Evolutionary conservation across 2,888 invertebrate species (phyloP), one percentile per base, ranked within the genome.

Genomic region (Seladonia tumulorum): DNA sequence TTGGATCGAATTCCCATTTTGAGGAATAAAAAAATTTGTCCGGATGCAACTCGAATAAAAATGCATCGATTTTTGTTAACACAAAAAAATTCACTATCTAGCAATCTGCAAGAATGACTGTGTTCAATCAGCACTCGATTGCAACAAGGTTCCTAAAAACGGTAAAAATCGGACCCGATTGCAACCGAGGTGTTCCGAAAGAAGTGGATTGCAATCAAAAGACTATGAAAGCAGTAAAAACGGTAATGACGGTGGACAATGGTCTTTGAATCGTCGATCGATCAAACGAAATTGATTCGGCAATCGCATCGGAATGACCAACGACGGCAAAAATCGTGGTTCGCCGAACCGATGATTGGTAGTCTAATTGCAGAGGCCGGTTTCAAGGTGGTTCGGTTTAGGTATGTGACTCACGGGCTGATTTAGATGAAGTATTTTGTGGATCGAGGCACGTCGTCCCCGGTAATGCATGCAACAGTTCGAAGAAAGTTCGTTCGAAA

Each of bases 361-460:
- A 74, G 79, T 49, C 74, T 85, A 85, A 85, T 85, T 84, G 84
- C 66, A 35, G 57, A 60, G 42, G n/a, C 25, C 49, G 5, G 70
- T 29, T 53, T 42, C 73, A 77, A 53, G 74, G 68, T 29, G 81
- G 29, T 72, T 86, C 77, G 87, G 87, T 88, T 85, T 85, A 84
- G 76, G 86, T 88, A 88, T 88, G 86, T 84, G 63, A 82, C 77
- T 57, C 86, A 81, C 86, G 88, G 45, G 60, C 16, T 22, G 75
- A 53, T 79, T 35, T 76, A 77, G 87, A 90, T 85, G 83, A 88
- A 89, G 89, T 79, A 47, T 89, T 90, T 89, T 88, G 80, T 85
- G 75, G 89, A 85, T 88, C 88, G 83, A 79, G 68, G 86, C 89
- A 87, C 89, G 89, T 90, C 74, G 74, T 72, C 60, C 78, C 83